A percentile compares a stretch with the other conserved stretches of the same genome.
phyloP scores from a whole-genome alignment of 2,888 invertebrate species.

The Clistopyga incitator region DNA sequence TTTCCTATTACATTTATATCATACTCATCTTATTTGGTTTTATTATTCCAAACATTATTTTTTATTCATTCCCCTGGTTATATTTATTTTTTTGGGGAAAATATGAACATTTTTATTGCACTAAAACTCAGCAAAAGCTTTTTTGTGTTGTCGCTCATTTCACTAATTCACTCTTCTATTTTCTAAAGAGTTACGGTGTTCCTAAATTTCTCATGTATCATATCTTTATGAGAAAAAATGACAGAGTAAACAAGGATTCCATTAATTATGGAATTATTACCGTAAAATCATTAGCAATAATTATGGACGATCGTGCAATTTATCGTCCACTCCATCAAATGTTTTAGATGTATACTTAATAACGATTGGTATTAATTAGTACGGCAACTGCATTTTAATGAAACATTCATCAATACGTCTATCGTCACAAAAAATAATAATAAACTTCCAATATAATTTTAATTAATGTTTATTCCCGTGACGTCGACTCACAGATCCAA shows the following conservation, averaged over 20 bases:
- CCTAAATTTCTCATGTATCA: too few relatives aligned
- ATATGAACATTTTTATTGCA: too few relatives aligned
- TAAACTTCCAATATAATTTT: background rate
- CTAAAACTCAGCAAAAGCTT: too few relatives aligned
- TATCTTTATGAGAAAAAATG: too few relatives aligned
- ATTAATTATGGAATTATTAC: background rate
- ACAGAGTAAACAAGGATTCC: background rate
- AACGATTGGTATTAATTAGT: background rate
- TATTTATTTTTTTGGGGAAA: too few relatives aligned
- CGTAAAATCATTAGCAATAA: background rate
- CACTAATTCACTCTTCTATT: too few relatives aligned
- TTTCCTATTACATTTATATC: too few relatives aligned
- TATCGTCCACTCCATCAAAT: background rate
- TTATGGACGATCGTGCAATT: background rate
- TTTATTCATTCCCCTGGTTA: too few relatives aligned
- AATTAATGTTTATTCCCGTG: background rate
- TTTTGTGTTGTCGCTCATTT: too few relatives aligned
- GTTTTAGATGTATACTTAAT: background rate
- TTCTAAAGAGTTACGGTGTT: too few relatives aligned
- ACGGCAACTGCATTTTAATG: background rate
- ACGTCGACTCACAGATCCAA: background rate
- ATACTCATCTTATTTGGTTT: too few relatives aligned
- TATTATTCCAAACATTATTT: too few relatives aligned
- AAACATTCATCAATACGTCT: background rate
- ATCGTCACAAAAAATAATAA: constrained; percentile 2